Evolutionary conservation across 1,140 invertebrate species (phyloP), one percentile per base, ranked within the genome.

Genomic region (Nymphalis io): DNA sequence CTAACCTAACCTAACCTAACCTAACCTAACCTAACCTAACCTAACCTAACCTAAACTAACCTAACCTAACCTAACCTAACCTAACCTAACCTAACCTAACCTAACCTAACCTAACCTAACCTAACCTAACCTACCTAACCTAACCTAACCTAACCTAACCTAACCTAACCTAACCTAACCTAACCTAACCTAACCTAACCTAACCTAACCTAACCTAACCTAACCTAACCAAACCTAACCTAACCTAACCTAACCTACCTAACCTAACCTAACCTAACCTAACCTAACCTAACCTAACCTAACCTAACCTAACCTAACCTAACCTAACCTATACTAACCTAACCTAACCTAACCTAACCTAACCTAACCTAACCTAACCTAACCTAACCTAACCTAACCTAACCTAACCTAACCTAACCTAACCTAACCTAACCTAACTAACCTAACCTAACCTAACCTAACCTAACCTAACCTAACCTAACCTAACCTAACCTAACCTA

Each of bases 71-170:
- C 58, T 60, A 72, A 72, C 70, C 70, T 72, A 73, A 73, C 72
- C 68, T 63, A 71, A 42, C 40, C 40, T 42, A 71, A 73, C 64
- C 68, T 68, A 68, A 68, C 58, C 66, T 68, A 68, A 68, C 65
- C 65, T 68, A 68, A 82, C 73, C 71, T 74, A 72, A 72, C 66
- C 66, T 68, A 68, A 68, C 66, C 66, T 68, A 68, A 75, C 74
- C 75, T 73, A 83, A 81, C 80, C 75, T 74, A 75, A 81, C 81
- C 79, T 75, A 74, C 67, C 78, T 80, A 81, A 83, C 79, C 79
- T 77, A 84, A 84, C 79, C 81, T 79, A 76, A 79, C 79, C 64
- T 63, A 74, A 73, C 71, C 68, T 67, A 72, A n/a, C 10, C 40
- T 42, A 70, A 68, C 82, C 40, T 15, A 42, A 15, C 10, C 40